These are phyloP conservation scores for Drosophila oshimai DNA, from an alignment of 1,140 invertebrate genomes.

Conservation along the genomic window DNA sequence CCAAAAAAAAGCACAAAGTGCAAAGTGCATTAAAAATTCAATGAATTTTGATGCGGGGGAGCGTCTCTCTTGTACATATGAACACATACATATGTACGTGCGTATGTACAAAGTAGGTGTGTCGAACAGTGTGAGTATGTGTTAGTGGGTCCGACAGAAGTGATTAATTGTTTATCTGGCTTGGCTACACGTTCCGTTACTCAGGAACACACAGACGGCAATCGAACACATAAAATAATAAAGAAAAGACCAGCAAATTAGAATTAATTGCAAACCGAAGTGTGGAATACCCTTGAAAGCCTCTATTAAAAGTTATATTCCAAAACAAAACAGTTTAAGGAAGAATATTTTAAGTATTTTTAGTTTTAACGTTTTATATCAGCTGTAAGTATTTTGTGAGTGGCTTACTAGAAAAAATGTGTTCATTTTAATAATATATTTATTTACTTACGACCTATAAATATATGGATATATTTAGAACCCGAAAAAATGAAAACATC, in stretches of 20 bases:
- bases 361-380: too few relatives aligned
- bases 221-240: background rate
- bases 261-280: background rate
- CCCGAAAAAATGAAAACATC: too few relatives aligned
- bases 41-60: background rate
- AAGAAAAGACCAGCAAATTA: background rate
- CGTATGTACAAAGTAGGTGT: background rate
- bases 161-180: conserved; percentile 40
- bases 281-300: background rate
- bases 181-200: conserved; percentile 34
- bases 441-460: too few relatives aligned
- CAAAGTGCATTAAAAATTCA: conserved; percentile 31
- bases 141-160: conserved; percentile 2
- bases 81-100: background rate
- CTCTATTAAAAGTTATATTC: too few relatives aligned
- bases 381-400: too few relatives aligned
- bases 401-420: too few relatives aligned
- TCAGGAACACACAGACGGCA: conserved; percentile 20
- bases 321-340: too few relatives aligned
- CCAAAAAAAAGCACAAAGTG: conserved; percentile 22
- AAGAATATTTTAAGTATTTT: too few relatives aligned
- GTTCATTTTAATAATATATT: too few relatives aligned
- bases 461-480: too few relatives aligned
- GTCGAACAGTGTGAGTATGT: background rate
- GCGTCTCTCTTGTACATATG: background rate